These are phyloP conservation scores for Drosophila jambulina DNA, from an alignment of 1,140 invertebrate species.

Conservation along the genomic window DNA sequence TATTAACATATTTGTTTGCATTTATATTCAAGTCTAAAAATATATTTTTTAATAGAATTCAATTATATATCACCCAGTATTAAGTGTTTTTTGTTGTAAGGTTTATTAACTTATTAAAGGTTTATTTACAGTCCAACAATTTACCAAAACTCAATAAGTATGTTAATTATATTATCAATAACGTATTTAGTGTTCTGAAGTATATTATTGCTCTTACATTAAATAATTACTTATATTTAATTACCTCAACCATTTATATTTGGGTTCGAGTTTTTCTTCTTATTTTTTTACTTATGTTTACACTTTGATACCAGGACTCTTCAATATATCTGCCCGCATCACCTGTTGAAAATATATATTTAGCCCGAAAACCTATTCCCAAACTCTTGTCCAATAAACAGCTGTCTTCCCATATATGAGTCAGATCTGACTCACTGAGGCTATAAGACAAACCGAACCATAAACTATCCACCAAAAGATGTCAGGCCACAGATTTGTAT, in stretches of 20 bases:
- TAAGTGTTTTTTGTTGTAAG: neutral
- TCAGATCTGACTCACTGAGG: conserved; percentile 42
- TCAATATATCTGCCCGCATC: conserved; percentile 18
- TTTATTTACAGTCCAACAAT: neutral
- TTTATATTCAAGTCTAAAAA: neutral
- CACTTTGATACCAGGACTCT: neutral
- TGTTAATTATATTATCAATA: too few relatives aligned
- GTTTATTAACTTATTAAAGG: too few relatives aligned
- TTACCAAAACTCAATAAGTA: too few relatives aligned
- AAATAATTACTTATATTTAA: neutral
- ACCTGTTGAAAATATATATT: conserved; percentile 24
- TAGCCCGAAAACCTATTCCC: neutral
- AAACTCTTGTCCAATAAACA: conserved; percentile 4
- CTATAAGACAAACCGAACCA: conserved; percentile 39
- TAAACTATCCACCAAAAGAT: conserved; percentile 64
- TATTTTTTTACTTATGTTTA: neutral
- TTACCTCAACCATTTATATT: too few relatives aligned
- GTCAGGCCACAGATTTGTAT: conserved; percentile 67
- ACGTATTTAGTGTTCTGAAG: too few relatives aligned
- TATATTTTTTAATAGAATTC: neutral
- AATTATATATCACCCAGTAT: neutral
- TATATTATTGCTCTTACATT: neutral
- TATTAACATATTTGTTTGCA: too few relatives aligned
- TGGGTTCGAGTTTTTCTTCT: neutral
- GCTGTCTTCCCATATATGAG: conserved; percentile 24